These are phyloP conservation scores for Ceraclea dissimilis DNA, from an alignment of 2,888 invertebrate genomes.

Conservation along the genomic window DNA sequence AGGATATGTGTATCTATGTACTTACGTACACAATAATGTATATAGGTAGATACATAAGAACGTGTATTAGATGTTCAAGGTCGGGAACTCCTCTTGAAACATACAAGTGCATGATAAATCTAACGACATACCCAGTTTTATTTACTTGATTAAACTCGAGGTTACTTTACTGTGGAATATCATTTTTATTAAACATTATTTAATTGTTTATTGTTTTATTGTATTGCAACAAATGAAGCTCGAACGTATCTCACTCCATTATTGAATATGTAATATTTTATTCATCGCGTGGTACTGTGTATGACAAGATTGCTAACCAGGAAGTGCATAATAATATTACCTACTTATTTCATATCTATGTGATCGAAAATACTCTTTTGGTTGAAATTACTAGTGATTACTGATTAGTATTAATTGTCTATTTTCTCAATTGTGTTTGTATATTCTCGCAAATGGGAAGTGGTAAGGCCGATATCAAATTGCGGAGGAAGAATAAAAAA, in stretches of 20 bases:
- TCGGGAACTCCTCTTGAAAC: constrained; percentile 5
- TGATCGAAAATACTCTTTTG: not conserved
- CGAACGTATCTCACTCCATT: too few relatives aligned
- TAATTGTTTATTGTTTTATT: too few relatives aligned
- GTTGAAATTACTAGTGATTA: not conserved
- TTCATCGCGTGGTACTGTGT: not conserved
- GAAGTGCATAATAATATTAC: not conserved
- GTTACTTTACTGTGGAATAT: too few relatives aligned
- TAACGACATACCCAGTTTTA: not conserved
- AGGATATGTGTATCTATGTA: too few relatives aligned
- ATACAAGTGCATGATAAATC: constrained; percentile 8
- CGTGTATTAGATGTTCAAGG: constrained; percentile 5
- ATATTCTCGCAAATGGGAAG: constrained; percentile 37
- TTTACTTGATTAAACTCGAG: too few relatives aligned
- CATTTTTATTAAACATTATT: too few relatives aligned
- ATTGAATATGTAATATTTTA: not conserved
- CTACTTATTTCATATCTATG: not conserved
- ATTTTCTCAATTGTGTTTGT: not conserved
- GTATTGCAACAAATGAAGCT: too few relatives aligned
- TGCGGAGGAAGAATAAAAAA: not conserved
- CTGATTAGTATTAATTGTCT: not conserved
- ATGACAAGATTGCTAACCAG: not conserved
- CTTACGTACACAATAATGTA: too few relatives aligned
- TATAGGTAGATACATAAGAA: not conserved
- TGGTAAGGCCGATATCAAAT: constrained; percentile 39